A percentile compares a stretch with the other conserved stretches of the same genome.
Conservation (phyloP, 1,140 invertebrate species). For the Drosophila willistoni region DNA sequence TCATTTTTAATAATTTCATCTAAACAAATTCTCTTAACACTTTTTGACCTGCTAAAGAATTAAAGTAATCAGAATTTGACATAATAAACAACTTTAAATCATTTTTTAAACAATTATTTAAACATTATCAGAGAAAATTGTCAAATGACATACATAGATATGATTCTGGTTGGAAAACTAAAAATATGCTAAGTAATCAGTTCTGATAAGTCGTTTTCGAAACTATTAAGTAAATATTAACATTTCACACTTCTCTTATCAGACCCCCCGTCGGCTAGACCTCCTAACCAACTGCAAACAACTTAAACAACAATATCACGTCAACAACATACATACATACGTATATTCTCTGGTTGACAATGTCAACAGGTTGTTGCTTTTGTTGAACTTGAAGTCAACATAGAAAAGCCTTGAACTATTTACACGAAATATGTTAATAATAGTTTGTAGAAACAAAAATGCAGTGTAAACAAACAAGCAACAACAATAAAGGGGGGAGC, state of each 20-base stretch:
- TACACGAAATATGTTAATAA: not conserved
- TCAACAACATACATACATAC: conserved; percentile 19
- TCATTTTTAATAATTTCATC: too few species aligned
- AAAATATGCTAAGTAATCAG: conserved; percentile 6
- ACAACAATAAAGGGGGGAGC: conserved; percentile 12
- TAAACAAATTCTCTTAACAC: too few species aligned
- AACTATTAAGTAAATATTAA: conserved; percentile 62
- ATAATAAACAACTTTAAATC: too few species aligned
- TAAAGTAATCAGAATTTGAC: too few species aligned
- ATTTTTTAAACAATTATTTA: not conserved
- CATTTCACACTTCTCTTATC: conserved; percentile 69
- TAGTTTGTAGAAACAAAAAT: conserved; percentile 27
- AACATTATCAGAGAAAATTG: not conserved
- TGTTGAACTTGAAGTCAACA: not conserved
- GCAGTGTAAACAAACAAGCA: conserved; percentile 56
- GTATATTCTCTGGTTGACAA: conserved; percentile 34
- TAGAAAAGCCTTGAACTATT: conserved; percentile 8
- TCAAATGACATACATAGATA: not conserved
- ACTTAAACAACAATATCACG: conserved; percentile 20
- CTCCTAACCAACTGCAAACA: conserved; percentile 10
- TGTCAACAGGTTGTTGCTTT: conserved; percentile 63
- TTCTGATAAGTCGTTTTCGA: conserved; percentile 39
- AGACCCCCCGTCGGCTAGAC: not conserved
- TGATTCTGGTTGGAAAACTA: not conserved
- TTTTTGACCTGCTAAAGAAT: too few species aligned